Base-by-base conservation (phyloP, 2,113 vertebrate species). In the Hoplias malabaricus region DNA sequence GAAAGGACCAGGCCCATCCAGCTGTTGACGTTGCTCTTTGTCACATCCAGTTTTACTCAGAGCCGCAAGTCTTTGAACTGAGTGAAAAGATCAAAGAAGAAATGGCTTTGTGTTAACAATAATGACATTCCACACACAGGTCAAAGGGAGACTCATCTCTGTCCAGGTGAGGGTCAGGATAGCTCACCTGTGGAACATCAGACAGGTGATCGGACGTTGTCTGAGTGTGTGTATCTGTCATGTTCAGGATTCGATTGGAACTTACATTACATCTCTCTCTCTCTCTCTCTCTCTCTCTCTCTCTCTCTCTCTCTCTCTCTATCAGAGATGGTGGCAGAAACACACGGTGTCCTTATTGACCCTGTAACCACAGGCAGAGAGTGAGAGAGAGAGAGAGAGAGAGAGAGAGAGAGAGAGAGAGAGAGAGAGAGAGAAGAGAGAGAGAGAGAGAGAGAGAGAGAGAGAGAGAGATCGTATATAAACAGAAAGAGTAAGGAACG, bases 321-420 rank as follows among this genome's bases (percentile, higher is more conserved):
- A n/a, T n/a, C n/a, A n/a, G n/a, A n/a, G n/a, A n/a, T n/a, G n/a
- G n/a, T n/a, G n/a, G n/a, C n/a, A n/a, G n/a, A n/a, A n/a, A n/a
- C n/a, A n/a, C n/a, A n/a, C n/a, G n/a, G n/a, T 16, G 8, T 21
- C 8, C 48, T 7, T 50, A 50, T 8, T 4, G 19, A 46, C 13
- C n/a, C n/a, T n/a, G n/a, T n/a, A n/a, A n/a, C n/a, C n/a, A 46
- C 13, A 46, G 43, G 19, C 13, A 46, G 43, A 46, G 57, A 57
- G 54, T 43, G 46, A 73, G 42, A 61, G 40, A 72, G 50, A 46
- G 43, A 46, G 43, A 46, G 43, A 46, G 43, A 46, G 57, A 57
- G 54, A 61, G 46, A 73, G 42, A 61, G 40, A 72, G 50, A 53
- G 54, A 46, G n/a, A 13, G 50, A 42, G 48, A 33, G 34, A 73